A percentile compares a stretch with the other conserved stretches of the same genome.
phyloP scores from a whole-genome alignment of 2,113 vertebrate species.

The Lonchura striata region DNA sequence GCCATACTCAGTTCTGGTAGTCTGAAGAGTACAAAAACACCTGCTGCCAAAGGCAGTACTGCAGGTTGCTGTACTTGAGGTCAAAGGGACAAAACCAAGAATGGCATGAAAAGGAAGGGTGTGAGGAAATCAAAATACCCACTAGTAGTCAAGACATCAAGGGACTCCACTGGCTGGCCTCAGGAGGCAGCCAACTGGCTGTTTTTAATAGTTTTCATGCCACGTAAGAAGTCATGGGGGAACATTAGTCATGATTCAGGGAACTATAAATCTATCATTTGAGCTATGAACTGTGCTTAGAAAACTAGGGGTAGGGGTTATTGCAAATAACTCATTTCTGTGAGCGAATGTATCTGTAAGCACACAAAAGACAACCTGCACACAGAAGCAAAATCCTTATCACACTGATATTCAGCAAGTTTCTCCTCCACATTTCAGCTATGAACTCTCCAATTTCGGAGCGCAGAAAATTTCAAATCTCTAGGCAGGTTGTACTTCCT shows the following conservation, averaged over 20 bases:
- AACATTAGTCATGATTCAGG: constrained; percentile 3
- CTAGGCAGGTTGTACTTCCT: not conserved
- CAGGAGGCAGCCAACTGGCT: not conserved
- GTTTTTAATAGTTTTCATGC: not conserved
- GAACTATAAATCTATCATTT: not conserved
- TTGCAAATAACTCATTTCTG: not conserved
- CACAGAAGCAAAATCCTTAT: not conserved
- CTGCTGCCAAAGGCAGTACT: not conserved
- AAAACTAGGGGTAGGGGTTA: not conserved
- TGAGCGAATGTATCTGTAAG: not conserved
- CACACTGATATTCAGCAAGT: not conserved
- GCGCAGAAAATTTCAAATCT: not conserved
- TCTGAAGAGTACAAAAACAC: not conserved
- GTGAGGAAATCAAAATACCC: not conserved
- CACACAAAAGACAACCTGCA: not conserved
- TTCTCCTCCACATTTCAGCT: not conserved
- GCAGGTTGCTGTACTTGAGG: not conserved
- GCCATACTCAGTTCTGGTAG: not conserved
- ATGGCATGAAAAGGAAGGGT: not conserved
- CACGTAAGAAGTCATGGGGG: constrained; percentile 3
- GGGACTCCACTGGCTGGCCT: not conserved
- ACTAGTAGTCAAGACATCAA: not conserved
- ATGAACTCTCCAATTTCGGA: not conserved
- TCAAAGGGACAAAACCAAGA: not conserved
- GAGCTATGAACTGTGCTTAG: not conserved